Conservation (phyloP, 2,113 vertebrate genomes). For the Blennius ocellaris region DNA sequence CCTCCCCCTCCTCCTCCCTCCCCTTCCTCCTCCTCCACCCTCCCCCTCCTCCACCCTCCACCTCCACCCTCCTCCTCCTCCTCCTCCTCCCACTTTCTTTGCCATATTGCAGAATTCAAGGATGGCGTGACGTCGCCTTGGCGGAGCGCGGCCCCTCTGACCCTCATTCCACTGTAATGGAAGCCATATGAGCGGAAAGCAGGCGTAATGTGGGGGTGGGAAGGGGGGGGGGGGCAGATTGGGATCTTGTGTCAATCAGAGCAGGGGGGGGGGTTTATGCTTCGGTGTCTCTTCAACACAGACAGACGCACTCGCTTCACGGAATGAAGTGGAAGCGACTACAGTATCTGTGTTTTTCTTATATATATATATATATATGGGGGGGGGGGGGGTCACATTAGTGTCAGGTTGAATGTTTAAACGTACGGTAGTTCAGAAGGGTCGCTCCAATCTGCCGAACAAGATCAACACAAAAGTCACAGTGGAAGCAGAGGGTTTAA, state of each 20-base stretch:
- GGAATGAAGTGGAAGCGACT: conserved; percentile 34
- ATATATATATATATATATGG: neutral
- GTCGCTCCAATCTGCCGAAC: too few species aligned
- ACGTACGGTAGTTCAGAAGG: conserved; percentile 30
- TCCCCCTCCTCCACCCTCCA: conserved; percentile 5
- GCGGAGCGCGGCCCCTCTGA: conserved; percentile 62
- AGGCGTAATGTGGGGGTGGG: conserved; percentile 37
- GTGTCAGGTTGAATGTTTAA: conserved; percentile 43
- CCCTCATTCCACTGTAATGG: conserved; percentile 78
- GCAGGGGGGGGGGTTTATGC: neutral
- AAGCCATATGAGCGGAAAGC: conserved; percentile 79
- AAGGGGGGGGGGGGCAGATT: conserved; percentile 24
- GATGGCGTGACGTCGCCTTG: conserved; percentile 68
- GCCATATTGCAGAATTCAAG: conserved; percentile 50
- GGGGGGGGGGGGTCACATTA: conserved; percentile 33
- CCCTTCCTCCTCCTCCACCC: conserved; percentile 3
- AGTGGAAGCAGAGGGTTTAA: too few species aligned
- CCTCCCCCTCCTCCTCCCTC: conserved; percentile 6
- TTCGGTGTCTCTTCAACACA: too few species aligned
- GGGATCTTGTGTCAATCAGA: conserved; percentile 49
- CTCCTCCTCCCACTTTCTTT: conserved; percentile 43
- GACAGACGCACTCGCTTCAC: too few species aligned
- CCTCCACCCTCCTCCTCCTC: neutral
- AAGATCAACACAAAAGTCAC: too few species aligned
- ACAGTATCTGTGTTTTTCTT: conserved; percentile 49